Percentiles rank a stretch among this genome's conserved stretches.
Conservation (phyloP, 1,140 invertebrate species). For the Lutraria rhynchaena region DNA sequence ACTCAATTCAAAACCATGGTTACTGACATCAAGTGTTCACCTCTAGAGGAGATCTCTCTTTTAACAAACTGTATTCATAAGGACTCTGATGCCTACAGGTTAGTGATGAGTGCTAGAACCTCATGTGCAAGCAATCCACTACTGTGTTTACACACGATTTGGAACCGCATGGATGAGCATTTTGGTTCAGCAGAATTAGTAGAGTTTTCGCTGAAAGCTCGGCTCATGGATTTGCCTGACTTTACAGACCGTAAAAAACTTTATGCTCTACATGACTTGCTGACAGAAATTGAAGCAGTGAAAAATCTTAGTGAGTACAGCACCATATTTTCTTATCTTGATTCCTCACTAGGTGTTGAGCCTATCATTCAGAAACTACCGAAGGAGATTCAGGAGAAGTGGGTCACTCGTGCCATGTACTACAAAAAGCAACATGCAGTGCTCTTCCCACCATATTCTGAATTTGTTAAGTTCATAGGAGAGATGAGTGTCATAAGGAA, state of each 20-base stretch:
- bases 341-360: background rate
- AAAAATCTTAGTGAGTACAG: conserved; percentile 21
- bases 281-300: conserved; percentile 60
- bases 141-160: too few species aligned
- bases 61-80: conserved; percentile 63
- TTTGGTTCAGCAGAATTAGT: conserved; percentile 61
- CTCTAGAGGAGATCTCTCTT: conserved; percentile 59
- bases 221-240: conserved; percentile 49
- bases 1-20: conserved; percentile 39
- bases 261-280: conserved; percentile 59
- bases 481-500: conserved; percentile 50
- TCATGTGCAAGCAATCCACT: too few species aligned
- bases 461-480: conserved; percentile 47
- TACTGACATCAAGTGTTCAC: conserved; percentile 23
- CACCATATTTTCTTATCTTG: background rate
- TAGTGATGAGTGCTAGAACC: too few species aligned
- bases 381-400: conserved; percentile 56
- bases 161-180: conserved; percentile 60
- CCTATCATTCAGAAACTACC: conserved; percentile 56
- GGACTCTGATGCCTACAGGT: conserved; percentile 30
- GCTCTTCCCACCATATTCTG: conserved; percentile 40
- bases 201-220: conserved; percentile 47
- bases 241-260: conserved; percentile 56
- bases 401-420: conserved; percentile 35
- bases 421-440: conserved; percentile 33